Percentiles rank a stretch among this genome's conserved stretches.
Evolutionary conservation across 2,888 invertebrate species (phyloP).

Genomic region (Andrena camellia): DNA sequence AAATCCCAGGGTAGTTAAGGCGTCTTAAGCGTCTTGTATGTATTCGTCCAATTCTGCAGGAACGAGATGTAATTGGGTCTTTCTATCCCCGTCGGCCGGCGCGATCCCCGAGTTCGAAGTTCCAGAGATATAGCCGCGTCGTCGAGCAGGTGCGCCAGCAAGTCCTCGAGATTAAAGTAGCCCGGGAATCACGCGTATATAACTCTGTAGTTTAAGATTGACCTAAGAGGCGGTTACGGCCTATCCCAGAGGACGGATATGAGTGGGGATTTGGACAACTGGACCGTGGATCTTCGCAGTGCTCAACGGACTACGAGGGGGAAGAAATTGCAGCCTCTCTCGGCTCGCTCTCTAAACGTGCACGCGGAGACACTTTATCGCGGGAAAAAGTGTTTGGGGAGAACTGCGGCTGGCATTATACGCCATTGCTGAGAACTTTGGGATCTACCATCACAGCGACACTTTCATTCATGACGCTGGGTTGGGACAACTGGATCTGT

Average conservation of each 20-base stretch:
- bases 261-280: slow-evolving; percentile 49
- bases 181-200: slow-evolving; percentile 52
- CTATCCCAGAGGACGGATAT: slow-evolving; percentile 28
- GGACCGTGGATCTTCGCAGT: neutral
- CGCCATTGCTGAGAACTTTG: slow-evolving; percentile 4
- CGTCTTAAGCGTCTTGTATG: slow-evolving; percentile 73
- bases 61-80: slow-evolving; percentile 77
- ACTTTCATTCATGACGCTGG: neutral
- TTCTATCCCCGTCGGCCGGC: slow-evolving; percentile 48
- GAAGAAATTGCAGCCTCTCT: neutral
- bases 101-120: slow-evolving; percentile 50
- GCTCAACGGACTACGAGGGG: neutral
- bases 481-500: neutral
- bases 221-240: slow-evolving; percentile 65
- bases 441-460: neutral
- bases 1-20: slow-evolving; percentile 72
- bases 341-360: neutral
- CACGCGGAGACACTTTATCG: neutral
- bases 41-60: slow-evolving; percentile 69
- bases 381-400: neutral
- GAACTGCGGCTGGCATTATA: neutral
- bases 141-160: slow-evolving; percentile 60
- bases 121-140: slow-evolving; percentile 31
- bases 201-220: slow-evolving; percentile 63
- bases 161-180: slow-evolving; percentile 62